phyloP scores from a whole-genome alignment of 2,113 vertebrate species.

The Pluvialis apricaria region DNA sequence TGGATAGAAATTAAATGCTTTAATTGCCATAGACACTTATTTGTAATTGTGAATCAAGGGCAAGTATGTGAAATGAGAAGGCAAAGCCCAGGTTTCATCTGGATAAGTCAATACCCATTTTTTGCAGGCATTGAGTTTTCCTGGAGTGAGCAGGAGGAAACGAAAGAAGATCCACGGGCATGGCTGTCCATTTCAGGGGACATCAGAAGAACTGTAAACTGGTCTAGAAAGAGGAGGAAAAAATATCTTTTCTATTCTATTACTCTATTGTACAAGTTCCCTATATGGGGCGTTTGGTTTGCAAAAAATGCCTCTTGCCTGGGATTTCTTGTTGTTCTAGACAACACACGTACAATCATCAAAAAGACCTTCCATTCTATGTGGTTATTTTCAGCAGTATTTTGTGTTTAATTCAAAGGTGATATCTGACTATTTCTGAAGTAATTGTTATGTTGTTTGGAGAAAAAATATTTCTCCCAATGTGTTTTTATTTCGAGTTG shows the following conservation, averaged over 20 bases:
- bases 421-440: background rate
- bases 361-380: background rate
- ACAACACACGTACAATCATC: background rate
- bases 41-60: background rate
- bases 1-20: background rate
- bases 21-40: background rate
- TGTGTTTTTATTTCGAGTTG: background rate
- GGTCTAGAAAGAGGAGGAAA: background rate
- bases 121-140: background rate
- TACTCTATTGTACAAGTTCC: background rate
- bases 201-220: background rate
- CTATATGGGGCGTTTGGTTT: background rate
- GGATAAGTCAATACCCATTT: background rate
- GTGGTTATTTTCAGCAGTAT: background rate
- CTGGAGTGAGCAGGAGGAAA: background rate
- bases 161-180: background rate
- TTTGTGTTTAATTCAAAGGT: background rate
- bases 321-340: background rate
- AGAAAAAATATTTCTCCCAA: background rate
- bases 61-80: background rate
- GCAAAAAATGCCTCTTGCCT: background rate
- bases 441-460: background rate
- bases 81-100: background rate
- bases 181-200: background rate
- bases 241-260: background rate